phyloP scores from a whole-genome alignment of 2,888 invertebrate species.

The Meiosimyza decipiens region DNA sequence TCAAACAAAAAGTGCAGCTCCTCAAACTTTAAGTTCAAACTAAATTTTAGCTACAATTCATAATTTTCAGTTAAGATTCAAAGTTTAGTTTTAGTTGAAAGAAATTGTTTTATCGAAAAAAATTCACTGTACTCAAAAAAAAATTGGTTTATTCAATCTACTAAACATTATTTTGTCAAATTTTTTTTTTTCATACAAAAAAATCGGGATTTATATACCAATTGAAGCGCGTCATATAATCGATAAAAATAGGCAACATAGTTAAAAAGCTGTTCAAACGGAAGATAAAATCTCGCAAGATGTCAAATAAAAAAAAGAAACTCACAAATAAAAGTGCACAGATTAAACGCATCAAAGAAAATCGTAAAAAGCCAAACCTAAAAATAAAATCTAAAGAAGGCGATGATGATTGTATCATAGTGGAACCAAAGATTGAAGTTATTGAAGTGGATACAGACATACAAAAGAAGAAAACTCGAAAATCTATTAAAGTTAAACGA shows the following conservation, averaged over 20 bases:
- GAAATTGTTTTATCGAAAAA: not conserved
- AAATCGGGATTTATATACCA: not conserved
- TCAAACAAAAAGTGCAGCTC: too few species aligned
- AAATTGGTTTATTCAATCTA: not conserved
- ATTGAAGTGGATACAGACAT: slow-evolving; percentile 28
- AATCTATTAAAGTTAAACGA: not conserved
- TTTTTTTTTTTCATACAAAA: not conserved
- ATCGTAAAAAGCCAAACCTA: not conserved
- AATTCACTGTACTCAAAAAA: slow-evolving; percentile 6
- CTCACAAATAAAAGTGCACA: slow-evolving; percentile 6
- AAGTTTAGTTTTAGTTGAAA: too few species aligned
- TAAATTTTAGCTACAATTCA: too few species aligned
- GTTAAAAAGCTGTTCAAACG: not conserved
- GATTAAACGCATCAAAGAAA: not conserved
- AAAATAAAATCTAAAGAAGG: not conserved
- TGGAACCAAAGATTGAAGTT: slow-evolving; percentile 33
- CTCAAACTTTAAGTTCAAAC: too few species aligned
- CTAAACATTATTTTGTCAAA: not conserved
- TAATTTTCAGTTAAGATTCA: too few species aligned
- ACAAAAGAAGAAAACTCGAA: not conserved
- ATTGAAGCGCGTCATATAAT: not conserved
- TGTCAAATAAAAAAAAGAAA: slow-evolving; percentile 10
- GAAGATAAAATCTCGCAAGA: not conserved
- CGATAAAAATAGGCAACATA: slow-evolving; percentile 27
- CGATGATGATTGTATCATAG: slow-evolving; percentile 34